Evolutionary conservation across 2,888 invertebrate species (phyloP), one percentile per base, ranked within the genome.

Genomic region (Cryptocephalus primarius): DNA sequence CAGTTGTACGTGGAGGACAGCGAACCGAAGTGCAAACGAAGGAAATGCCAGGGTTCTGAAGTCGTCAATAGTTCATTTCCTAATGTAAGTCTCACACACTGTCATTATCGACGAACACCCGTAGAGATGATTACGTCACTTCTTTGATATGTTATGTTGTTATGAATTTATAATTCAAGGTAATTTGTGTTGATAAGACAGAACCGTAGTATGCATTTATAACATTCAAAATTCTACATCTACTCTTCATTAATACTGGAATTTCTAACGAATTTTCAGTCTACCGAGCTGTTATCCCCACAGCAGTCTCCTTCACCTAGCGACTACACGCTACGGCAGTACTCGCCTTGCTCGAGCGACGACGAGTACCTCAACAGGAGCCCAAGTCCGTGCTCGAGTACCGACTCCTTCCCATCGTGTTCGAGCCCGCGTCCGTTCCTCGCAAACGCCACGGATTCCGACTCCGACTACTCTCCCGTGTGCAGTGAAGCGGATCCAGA

Each of bases 401-500:
- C 56, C n/a, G 60, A 59, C n/a, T 59, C 60, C 10, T 58, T 55
- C 40, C 55, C 59, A 8, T 56, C 56, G 56, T 47, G 56, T 43
- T 55, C 59, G 0, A 54, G 57, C 13, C 45, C 57, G 4, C 54
- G 53, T 39, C 53, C 58, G n/a, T 36, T 8, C 9, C 42, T 45
- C 9, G 40, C 43, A 2, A 44, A 48, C 33, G 41, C 48, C 3
- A 52, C 52, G 41, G 63, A 61, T 47, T 76, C 76, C 1, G 78
- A 78, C 62, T 79, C 79, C 13, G 75, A 78, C 43, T 80, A 80
- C 61, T 83, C 83, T 45, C 83, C 83, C 1, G 78, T 83, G 14
- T 83, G 82, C 58, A 82, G 80, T 50, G 76, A 76, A 46, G 65
- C 63, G n/a, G 75, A 75, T 53, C 49, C 50, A n/a, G 39, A 48